Evolutionary conservation across 2,113 vertebrate species (phyloP), one percentile per base, ranked within the genome.

Genomic region (Fukomys damarensis): DNA sequence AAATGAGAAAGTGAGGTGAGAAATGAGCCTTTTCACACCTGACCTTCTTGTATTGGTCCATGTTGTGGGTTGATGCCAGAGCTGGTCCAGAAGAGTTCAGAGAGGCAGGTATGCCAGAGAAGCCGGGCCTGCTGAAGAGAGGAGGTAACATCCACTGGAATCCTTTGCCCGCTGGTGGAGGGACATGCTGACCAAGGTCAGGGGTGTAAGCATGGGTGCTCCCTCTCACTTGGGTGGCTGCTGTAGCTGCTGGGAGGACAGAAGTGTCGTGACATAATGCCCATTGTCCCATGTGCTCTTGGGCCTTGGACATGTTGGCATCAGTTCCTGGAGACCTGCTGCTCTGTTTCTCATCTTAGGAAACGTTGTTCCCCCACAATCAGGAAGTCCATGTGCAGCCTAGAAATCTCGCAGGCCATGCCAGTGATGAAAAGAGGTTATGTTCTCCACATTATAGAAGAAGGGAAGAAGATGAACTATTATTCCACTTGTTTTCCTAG

Each of bases 151-250:
- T 5, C 2, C 5, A 0, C 65, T 17, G 56, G 52, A 58, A n/a
- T 38, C 24, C 84, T 32, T 41, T 22, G 12, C 32, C 61, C 30
- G 24, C 32, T 16, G 14, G 12, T 16, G 38, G 46, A 74, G 49
- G 66, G 63, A 2, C 19, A 0, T 16, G 26, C 49, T 49, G 35
- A 20, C 41, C 30, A 2, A 0, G 8, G 12, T 32, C 0, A 5
- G 28, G 17, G 19, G 7, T 43, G 20, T 5, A 5, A 68, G 58
- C 16, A 16, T 52, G 35, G 28, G 0, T 22, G 6, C 38, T 28
- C 5, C 70, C 63, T 46, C 30, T 30, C 52, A 11, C 43, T 17
- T 0, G 22, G 1, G 54, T 30, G 63, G 43, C 32, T 0, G 0
- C 16, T 56, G 3, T 46, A 30, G 52, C 83, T 63, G 5, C 46